phyloP scores from a whole-genome alignment of 2,888 invertebrate genomes.

The Cacoxenus indagator region DNA sequence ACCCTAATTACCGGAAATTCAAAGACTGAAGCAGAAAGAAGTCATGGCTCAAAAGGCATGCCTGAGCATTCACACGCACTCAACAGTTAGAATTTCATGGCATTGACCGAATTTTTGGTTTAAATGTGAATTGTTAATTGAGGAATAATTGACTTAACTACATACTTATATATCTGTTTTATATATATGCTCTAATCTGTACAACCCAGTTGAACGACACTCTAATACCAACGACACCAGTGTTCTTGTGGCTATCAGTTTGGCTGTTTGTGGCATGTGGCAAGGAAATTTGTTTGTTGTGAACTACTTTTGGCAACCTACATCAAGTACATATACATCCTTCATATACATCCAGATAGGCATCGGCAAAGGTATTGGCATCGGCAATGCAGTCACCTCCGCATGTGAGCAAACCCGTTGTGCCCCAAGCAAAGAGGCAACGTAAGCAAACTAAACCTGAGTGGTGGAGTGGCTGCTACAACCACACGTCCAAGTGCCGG shows the following conservation, averaged over 20 bases:
- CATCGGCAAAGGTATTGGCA: not conserved
- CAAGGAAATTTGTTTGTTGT: constrained; percentile 10
- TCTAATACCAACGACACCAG: not conserved
- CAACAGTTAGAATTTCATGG: too few relatives aligned
- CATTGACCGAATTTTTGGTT: too few relatives aligned
- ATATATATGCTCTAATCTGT: too few relatives aligned
- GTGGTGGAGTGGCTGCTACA: not conserved
- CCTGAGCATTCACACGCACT: too few relatives aligned
- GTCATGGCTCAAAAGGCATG: not conserved
- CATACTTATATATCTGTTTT: too few relatives aligned
- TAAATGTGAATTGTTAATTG: too few relatives aligned
- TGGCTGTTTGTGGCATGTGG: not conserved
- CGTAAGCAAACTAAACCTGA: constrained; percentile 21
- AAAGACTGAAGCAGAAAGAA: not conserved
- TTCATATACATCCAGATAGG: not conserved
- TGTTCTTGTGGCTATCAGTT: not conserved
- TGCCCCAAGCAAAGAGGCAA: not conserved
- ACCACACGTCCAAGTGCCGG: constrained; percentile 2
- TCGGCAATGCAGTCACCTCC: not conserved
- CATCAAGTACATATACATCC: not conserved
- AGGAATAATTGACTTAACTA: too few relatives aligned
- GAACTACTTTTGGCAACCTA: constrained; percentile 16
- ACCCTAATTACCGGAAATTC: not conserved
- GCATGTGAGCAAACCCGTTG: constrained; percentile 12
- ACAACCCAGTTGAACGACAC: too few relatives aligned